These are phyloP conservation scores for Okamejei kenojei DNA, from an alignment of 2,797 vertebrate species.

Conservation along the genomic window DNA sequence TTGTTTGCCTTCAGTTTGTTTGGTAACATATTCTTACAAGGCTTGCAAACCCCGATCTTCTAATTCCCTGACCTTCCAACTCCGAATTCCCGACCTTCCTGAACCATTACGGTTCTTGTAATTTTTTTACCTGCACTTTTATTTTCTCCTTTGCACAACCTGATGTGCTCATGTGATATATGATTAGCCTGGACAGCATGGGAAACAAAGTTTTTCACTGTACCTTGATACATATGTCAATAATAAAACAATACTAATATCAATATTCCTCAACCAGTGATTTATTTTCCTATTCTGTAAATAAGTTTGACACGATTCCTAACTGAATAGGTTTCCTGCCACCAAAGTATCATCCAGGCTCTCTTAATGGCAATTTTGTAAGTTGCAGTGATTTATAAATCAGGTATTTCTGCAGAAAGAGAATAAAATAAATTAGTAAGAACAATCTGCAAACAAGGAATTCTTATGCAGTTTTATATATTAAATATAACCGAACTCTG, in stretches of 20 bases:
- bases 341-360: background rate
- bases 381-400: background rate
- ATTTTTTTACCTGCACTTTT: too few relatives aligned
- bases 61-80: too few relatives aligned
- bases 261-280: background rate
- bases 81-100: too few relatives aligned
- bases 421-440: background rate
- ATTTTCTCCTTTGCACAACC: too few relatives aligned
- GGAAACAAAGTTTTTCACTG: too few relatives aligned
- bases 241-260: too few relatives aligned
- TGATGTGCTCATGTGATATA: too few relatives aligned
- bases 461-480: background rate
- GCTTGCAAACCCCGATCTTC: background rate
- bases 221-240: too few relatives aligned
- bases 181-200: too few relatives aligned
- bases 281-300: background rate
- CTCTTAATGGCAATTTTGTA: background rate
- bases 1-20: constrained; percentile 11
- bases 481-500: background rate
- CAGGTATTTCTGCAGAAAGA: background rate
- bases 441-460: background rate
- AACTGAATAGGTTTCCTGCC: background rate
- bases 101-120: too few relatives aligned
- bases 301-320: background rate
- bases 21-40: background rate